Evolutionary conservation across 2,888 invertebrate genomes (phyloP).

Genomic region (Lypha dubia): DNA sequence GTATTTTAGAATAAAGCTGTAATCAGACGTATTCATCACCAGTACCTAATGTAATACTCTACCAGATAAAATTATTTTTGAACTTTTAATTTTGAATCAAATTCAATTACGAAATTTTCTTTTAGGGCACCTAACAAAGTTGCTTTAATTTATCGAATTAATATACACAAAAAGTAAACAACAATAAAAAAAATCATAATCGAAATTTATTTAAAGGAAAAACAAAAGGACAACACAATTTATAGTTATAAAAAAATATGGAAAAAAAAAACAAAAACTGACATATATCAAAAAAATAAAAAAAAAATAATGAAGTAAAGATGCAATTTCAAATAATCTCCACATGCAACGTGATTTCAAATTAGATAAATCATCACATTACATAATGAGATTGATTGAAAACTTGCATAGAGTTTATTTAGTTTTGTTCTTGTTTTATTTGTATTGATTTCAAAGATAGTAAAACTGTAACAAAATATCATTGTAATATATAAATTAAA

Average conservation of each 20-base stretch:
- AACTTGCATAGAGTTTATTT: conserved; percentile 83
- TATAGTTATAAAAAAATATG: conserved; percentile 23
- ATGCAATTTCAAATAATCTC: conserved; percentile 83
- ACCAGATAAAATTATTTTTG: conserved; percentile 85
- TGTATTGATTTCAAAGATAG: conserved; percentile 27
- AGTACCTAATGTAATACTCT: conserved; percentile 99
- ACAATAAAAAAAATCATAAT: conserved; percentile 64
- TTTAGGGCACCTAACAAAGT: conserved; percentile 53
- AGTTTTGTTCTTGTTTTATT: conserved; percentile 17
- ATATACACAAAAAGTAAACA: conserved; percentile 38
- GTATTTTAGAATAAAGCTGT: conserved; percentile 75
- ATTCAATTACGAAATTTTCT: neutral
- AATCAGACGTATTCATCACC: conserved; percentile 84
- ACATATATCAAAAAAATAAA: no score
- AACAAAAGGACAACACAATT: conserved; percentile 69
- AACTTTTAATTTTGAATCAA: neutral
- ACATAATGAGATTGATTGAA: conserved; percentile 98
- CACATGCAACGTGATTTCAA: conserved; percentile 83
- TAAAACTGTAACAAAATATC: conserved; percentile 58
- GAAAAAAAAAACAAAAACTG: conserved; percentile 46
- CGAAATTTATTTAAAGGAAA: conserved; percentile 32
- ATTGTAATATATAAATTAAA: conserved; percentile 40
- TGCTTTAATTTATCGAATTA: conserved; percentile 50
- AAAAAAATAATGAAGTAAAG: conserved; percentile 76
- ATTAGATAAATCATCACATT: conserved; percentile 83